Evolutionary conservation across 2,888 invertebrate species (phyloP).

Genomic region (Epiblema foenella): DNA sequence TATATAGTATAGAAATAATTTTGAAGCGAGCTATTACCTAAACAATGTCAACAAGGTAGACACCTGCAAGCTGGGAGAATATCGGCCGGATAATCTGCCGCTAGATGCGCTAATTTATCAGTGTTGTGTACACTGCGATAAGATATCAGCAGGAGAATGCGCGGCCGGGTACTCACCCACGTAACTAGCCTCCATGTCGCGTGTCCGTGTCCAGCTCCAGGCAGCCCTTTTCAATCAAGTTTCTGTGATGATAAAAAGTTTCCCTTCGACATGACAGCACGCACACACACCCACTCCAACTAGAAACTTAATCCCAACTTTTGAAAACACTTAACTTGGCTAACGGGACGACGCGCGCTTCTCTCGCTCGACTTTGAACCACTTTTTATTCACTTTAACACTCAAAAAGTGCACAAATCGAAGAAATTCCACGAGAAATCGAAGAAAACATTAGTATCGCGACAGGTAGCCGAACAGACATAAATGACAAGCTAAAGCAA

Average conservation of each 20-base stretch:
- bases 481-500: constrained; percentile 52
- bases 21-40: background rate
- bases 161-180: constrained; percentile 67
- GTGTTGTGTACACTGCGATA: constrained; percentile 42
- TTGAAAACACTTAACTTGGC: constrained; percentile 56
- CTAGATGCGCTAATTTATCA: constrained; percentile 27
- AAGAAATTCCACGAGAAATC: constrained; percentile 50
- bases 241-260: constrained; percentile 66
- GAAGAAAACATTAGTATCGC: constrained; percentile 57
- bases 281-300: constrained; percentile 67
- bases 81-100: constrained; percentile 38
- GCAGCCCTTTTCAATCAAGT: constrained; percentile 60
- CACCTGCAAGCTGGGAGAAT: constrained; percentile 21
- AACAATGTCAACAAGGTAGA: constrained; percentile 22
- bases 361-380: constrained; percentile 46
- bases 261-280: constrained; percentile 75
- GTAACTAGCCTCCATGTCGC: constrained; percentile 71
- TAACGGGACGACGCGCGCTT: constrained; percentile 21
- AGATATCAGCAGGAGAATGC: constrained; percentile 19
- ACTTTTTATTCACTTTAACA: constrained; percentile 52
- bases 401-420: constrained; percentile 51
- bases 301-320: constrained; percentile 62
- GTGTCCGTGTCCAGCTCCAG: constrained; percentile 48
- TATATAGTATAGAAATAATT: background rate
- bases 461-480: constrained; percentile 58